Conservation (phyloP, 2,888 invertebrate genomes). For the Tenthredo scrophulariae region DNA sequence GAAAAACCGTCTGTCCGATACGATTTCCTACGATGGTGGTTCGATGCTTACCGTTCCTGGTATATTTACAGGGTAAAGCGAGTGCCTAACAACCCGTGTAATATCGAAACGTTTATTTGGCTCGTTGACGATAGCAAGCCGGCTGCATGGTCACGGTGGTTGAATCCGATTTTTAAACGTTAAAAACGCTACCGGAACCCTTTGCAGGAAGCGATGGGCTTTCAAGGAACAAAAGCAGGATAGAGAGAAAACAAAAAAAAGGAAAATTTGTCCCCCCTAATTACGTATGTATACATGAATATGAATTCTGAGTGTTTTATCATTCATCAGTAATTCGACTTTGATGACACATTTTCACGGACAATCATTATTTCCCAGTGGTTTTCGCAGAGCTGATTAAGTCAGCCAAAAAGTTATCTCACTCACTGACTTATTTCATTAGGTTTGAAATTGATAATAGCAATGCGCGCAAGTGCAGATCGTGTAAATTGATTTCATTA, state of each 20-base stretch:
- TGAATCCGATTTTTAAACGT: constrained; percentile 30
- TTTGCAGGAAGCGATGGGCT: constrained; percentile 10
- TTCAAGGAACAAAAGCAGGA: background rate
- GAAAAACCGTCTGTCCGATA: background rate
- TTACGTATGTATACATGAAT: background rate
- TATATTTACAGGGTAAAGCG: constrained; percentile 21
- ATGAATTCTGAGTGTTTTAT: background rate
- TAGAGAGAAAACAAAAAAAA: background rate
- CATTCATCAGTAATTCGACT: no score
- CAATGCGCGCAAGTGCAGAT: background rate
- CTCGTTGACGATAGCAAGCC: constrained; percentile 50
- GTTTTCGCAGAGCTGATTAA: background rate
- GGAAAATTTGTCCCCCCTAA: background rate
- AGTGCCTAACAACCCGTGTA: constrained; percentile 59
- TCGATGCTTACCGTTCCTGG: background rate
- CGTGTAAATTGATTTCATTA: background rate
- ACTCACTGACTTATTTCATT: background rate
- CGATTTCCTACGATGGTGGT: background rate
- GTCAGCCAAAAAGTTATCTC: background rate
- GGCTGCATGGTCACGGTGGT: constrained; percentile 44
- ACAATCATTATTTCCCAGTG: background rate
- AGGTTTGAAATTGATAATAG: background rate
- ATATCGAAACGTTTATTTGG: constrained; percentile 60
- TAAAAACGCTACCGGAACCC: background rate
- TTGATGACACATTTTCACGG: background rate